phyloP scores from a whole-genome alignment of 1,140 invertebrate genomes.

The Micrasema longulum region DNA sequence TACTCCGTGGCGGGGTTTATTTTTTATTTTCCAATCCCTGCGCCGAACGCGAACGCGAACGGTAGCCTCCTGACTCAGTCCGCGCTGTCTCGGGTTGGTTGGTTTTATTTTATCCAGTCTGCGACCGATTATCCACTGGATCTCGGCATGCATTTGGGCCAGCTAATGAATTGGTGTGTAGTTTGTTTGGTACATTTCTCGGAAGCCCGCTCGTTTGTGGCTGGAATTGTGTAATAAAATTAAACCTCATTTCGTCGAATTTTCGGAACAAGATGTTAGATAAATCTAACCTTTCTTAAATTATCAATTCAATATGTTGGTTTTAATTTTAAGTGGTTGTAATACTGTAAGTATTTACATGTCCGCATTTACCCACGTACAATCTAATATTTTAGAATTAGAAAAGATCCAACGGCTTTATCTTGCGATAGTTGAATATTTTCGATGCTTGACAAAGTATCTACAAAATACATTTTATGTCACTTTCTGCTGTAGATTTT shows the following conservation, averaged over 20 bases:
- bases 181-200: slow-evolving; percentile 29
- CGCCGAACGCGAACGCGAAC: slow-evolving; percentile 1
- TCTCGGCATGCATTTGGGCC: slow-evolving; percentile 26
- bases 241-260: slow-evolving; percentile 6
- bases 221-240: slow-evolving; percentile 26
- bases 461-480: too few relatives aligned
- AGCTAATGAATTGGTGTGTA: slow-evolving; percentile 39
- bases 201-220: slow-evolving; percentile 27
- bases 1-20: slow-evolving; percentile 6
- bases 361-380: too few relatives aligned
- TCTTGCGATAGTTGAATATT: too few relatives aligned
- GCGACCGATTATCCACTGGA: slow-evolving; percentile 31
- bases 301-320: too few relatives aligned
- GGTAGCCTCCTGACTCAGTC: slow-evolving; percentile 12
- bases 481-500: too few relatives aligned
- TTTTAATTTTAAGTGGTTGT: too few relatives aligned
- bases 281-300: slow-evolving; percentile 1
- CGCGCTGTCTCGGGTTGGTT: too few relatives aligned
- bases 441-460: too few relatives aligned
- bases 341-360: too few relatives aligned
- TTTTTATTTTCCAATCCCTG: slow-evolving; percentile 16
- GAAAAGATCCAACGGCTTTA: too few relatives aligned
- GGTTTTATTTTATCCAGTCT: slow-evolving; percentile 24
- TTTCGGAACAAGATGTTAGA: background rate
- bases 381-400: too few relatives aligned